Evolutionary conservation across 1,140 invertebrate species (phyloP).

Genomic region (Ectropis grisescens): DNA sequence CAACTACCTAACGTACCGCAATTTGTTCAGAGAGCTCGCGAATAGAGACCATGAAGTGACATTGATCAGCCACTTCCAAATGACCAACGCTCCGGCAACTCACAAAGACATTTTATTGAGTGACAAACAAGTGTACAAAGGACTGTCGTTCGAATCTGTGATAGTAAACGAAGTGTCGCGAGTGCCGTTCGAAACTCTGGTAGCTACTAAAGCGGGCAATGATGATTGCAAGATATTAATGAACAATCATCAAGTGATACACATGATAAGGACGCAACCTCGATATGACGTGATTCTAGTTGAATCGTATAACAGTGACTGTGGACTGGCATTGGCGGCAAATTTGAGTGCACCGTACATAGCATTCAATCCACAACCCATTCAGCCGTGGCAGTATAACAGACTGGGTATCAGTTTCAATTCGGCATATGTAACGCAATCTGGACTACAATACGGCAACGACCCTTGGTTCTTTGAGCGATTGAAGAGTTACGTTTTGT

Average conservation of each 20-base stretch:
- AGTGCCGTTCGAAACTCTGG: conserved; percentile 54
- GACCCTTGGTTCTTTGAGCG: conserved; percentile 72
- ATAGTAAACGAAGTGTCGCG: conserved; percentile 53
- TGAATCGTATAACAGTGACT: conserved; percentile 76
- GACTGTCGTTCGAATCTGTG: conserved; percentile 54
- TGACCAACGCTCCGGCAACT: conserved; percentile 57
- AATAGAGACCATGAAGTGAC: conserved; percentile 77
- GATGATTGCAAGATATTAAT: conserved; percentile 70
- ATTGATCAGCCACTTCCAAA: conserved; percentile 75
- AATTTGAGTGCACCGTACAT: conserved; percentile 72
- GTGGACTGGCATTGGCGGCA: conserved; percentile 70
- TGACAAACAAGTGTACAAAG: conserved; percentile 46
- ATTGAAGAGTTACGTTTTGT: conserved; percentile 66
- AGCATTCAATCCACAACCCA: conserved; percentile 70
- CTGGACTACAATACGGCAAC: conserved; percentile 60
- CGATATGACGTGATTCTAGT: conserved; percentile 74
- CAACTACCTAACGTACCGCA: conserved; percentile 78
- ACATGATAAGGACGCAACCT: conserved; percentile 60
- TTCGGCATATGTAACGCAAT: conserved; percentile 69
- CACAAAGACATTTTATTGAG: conserved; percentile 71
- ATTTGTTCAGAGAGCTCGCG: conserved; percentile 74
- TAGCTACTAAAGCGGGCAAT: conserved; percentile 57
- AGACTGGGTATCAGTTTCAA: conserved; percentile 71
- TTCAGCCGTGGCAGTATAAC: conserved; percentile 73
- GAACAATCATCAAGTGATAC: conserved; percentile 58